A percentile compares a stretch with the other conserved stretches of the same genome.
phyloP scores from a whole-genome alignment of 2,888 invertebrate species.

The Rhingia rostrata region DNA sequence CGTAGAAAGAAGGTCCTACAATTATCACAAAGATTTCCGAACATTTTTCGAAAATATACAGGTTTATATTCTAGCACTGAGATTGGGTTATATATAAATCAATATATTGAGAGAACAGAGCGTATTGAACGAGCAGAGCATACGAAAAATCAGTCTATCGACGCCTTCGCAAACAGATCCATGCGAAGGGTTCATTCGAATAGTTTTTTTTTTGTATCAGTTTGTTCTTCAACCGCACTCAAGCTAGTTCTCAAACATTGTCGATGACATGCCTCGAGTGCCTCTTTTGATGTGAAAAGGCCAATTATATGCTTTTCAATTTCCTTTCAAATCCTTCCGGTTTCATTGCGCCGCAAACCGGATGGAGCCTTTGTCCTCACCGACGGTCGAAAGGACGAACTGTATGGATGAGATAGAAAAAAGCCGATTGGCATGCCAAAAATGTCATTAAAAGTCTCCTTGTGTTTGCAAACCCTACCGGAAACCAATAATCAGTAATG shows the following conservation, averaged over 20 bases:
- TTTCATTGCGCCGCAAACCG: conserved; percentile 41
- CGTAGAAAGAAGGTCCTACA: too few species aligned
- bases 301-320: conserved; percentile 49
- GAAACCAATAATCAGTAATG: conserved; percentile 60
- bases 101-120: too few species aligned
- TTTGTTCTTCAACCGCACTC: not conserved
- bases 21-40: too few species aligned
- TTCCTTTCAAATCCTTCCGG: conserved; percentile 52
- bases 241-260: conserved; percentile 32
- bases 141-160: too few species aligned
- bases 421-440: conserved; percentile 36
- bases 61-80: too few species aligned
- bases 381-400: not conserved
- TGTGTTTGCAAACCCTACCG: conserved; percentile 51
- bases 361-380: conserved; percentile 2
- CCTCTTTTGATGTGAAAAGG: conserved; percentile 41
- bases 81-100: too few species aligned
- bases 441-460: conserved; percentile 56
- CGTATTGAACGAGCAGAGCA: too few species aligned
- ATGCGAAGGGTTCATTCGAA: too few species aligned
- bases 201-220: too few species aligned
- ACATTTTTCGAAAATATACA: too few species aligned
- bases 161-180: too few species aligned
- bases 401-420: not conserved
- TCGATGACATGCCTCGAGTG: conserved; percentile 15